Evolutionary conservation across 2,113 vertebrate species (phyloP).

Genomic region (Malaclemys terrapin): DNA sequence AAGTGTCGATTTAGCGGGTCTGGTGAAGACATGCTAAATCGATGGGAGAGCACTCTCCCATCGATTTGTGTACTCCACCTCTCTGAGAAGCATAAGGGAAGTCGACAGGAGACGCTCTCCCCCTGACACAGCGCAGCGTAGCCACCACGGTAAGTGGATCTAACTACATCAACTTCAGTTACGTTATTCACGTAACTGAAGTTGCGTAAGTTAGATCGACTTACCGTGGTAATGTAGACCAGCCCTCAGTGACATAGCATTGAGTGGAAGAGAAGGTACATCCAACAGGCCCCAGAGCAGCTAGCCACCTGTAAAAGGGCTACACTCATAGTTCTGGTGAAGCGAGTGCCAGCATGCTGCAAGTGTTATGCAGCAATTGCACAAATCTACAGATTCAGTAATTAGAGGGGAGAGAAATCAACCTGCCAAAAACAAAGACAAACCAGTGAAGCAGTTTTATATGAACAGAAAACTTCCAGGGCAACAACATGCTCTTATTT

Average conservation of each 20-base stretch:
- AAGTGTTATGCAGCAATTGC: background rate
- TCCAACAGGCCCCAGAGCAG: background rate
- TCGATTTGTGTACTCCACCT: too few species aligned
- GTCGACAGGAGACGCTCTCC: too few species aligned
- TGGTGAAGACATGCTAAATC: too few species aligned
- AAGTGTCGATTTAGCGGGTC: too few species aligned
- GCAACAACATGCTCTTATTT: background rate
- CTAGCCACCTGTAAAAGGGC: background rate
- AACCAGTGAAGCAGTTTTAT: constrained; percentile 29
- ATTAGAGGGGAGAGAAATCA: background rate
- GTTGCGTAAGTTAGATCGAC: too few species aligned
- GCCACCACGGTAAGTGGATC: too few species aligned
- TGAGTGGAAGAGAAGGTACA: background rate
- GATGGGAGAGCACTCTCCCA: too few species aligned
- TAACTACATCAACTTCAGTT: too few species aligned
- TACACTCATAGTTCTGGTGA: background rate
- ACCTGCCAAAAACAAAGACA: background rate
- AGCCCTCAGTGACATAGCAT: background rate
- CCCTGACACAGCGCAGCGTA: too few species aligned
- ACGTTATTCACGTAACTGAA: too few species aligned
- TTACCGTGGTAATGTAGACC: too few species aligned
- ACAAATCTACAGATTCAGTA: background rate
- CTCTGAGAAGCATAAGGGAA: too few species aligned
- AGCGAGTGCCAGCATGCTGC: background rate
- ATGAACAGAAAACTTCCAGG: constrained; percentile 9